Percentiles rank a stretch among this genome's conserved stretches.
Conservation (phyloP, 35 echinoderm and acorn worm species). For the Lytechinus pictus region DNA sequence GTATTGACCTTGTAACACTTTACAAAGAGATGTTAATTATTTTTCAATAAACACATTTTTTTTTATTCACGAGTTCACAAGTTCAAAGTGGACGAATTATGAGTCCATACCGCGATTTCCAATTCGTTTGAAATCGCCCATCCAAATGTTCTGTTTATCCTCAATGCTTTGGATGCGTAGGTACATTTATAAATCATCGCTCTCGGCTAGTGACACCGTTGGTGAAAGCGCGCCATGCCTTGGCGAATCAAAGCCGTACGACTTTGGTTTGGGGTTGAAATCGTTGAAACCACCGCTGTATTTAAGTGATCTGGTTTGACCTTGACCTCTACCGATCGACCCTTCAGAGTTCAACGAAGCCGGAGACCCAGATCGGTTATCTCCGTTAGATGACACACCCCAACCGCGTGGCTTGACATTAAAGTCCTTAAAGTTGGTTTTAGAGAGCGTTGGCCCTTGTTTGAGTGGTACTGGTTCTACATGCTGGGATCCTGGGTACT, state of each 20-base stretch:
- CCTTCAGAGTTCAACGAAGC: constrained; percentile 60
- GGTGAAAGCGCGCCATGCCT: constrained; percentile 32
- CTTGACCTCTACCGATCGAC: not conserved
- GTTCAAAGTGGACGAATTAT: not conserved
- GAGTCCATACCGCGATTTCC: not conserved
- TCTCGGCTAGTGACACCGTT: constrained; percentile 29
- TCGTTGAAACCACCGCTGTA: constrained; percentile 59
- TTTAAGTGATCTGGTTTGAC: constrained; percentile 28
- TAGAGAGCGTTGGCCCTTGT: not conserved
- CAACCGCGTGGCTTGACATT: constrained; percentile 65
- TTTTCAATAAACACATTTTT: no score
- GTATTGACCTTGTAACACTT: no score
- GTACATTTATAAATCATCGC: constrained; percentile 40
- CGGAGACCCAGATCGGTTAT: constrained; percentile 51
- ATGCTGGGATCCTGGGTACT: not conserved
- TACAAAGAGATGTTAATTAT: no score
- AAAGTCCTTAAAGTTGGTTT: constrained; percentile 60
- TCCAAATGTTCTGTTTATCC: not conserved
- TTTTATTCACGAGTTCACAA: not conserved
- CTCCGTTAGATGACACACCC: constrained; percentile 25
- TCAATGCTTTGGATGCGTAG: not conserved
- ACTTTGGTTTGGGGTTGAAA: constrained; percentile 58
- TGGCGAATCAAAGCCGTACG: not conserved
- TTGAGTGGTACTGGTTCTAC: constrained; percentile 21
- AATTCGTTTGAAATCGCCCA: not conserved